Conservation (phyloP, 1,140 invertebrate species). For the Plutomurus gul region DNA sequence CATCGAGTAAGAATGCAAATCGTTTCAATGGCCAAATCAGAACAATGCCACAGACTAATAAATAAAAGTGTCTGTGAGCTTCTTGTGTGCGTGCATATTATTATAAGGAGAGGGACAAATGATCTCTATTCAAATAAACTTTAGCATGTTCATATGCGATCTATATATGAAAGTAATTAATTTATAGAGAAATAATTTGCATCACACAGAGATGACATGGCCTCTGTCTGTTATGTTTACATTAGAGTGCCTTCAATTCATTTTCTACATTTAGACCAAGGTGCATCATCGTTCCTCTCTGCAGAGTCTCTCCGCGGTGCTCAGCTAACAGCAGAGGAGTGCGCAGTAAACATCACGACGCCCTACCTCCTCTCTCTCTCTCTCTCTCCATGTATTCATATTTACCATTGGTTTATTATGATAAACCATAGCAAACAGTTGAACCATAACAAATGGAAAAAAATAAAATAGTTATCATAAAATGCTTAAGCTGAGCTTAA, state of each 20-base stretch:
- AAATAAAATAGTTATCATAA: not conserved
- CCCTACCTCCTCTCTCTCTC: not conserved
- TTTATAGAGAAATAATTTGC: not conserved
- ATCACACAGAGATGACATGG: not conserved
- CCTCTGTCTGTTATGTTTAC: not conserved
- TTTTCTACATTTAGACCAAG: not conserved
- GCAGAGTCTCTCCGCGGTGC: too few relatives aligned
- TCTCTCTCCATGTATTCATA: not conserved
- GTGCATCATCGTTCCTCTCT: too few relatives aligned
- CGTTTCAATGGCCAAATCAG: not conserved
- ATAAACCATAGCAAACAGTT: not conserved
- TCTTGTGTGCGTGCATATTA: not conserved
- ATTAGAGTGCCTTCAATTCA: constrained; percentile 4
- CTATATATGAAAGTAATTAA: not conserved
- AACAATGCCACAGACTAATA: not conserved
- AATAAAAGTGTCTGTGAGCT: not conserved
- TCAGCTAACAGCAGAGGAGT: not conserved
- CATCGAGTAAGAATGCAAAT: not conserved
- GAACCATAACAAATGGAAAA: not conserved
- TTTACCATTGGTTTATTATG: not conserved
- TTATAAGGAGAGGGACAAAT: not conserved
- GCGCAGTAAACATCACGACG: not conserved
- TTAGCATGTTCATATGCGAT: not conserved
- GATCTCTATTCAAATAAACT: not conserved
- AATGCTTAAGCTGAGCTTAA: not conserved